Conservation (phyloP, 1,140 invertebrate genomes). For the Lordiphosa stackelbergi region DNA sequence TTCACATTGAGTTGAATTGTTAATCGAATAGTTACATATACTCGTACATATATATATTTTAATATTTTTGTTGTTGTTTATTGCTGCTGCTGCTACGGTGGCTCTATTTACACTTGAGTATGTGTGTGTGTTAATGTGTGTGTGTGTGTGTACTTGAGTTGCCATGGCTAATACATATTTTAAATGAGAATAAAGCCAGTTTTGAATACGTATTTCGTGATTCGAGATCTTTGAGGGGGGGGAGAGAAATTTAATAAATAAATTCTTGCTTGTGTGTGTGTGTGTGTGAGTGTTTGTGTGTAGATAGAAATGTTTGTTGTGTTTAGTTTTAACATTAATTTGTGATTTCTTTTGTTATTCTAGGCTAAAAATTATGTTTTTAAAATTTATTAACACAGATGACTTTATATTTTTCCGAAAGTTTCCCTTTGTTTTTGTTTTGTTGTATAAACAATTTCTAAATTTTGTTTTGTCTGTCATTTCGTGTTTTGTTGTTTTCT, state of each 20-base stretch:
- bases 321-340: conserved; percentile 29
- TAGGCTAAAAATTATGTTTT: conserved; percentile 68
- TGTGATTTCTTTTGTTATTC: conserved; percentile 52
- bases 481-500: conserved; percentile 36
- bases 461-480: conserved; percentile 33
- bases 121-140: conserved; percentile 24
- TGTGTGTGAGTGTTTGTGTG: conserved; percentile 19
- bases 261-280: conserved; percentile 42
- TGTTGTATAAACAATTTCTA: conserved; percentile 16
- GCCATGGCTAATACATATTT: conserved; percentile 42
- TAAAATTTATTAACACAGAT: conserved; percentile 77
- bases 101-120: conserved; percentile 50
- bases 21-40: conserved; percentile 49
- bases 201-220: conserved; percentile 41
- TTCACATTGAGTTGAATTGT: conserved; percentile 61
- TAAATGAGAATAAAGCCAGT: conserved; percentile 46
- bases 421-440: conserved; percentile 32
- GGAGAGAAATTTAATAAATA: conserved; percentile 27
- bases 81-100: conserved; percentile 52
- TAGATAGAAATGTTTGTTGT: conserved; percentile 26
- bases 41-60: conserved; percentile 13
- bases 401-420: conserved; percentile 75
- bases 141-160: conserved; percentile 39
- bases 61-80: conserved; percentile 21
- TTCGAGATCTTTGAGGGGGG: conserved; percentile 37